phyloP scores from a whole-genome alignment of 30 jellyfish, hydroid and myxozoan genomes.

The Rhopilema esculentum region DNA sequence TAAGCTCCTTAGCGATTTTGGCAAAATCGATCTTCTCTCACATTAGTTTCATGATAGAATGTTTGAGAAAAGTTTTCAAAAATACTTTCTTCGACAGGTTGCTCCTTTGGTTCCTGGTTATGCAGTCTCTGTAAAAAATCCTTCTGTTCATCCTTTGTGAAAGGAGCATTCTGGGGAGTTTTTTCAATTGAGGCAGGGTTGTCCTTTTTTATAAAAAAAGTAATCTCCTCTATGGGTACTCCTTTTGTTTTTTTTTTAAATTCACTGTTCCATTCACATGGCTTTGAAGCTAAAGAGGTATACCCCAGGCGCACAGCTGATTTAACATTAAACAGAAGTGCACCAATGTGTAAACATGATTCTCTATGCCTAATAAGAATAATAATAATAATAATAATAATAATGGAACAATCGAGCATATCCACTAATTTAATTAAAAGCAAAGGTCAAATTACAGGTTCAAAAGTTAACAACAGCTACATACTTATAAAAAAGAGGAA shows the following conservation, averaged over 20 bases:
- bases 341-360: slow-evolving; percentile 37
- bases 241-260: neutral
- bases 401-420: no score
- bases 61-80: slow-evolving; percentile 11
- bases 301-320: slow-evolving; percentile 25
- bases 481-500: no score
- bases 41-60: neutral
- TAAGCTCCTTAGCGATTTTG: neutral
- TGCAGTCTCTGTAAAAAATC: neutral
- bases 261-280: slow-evolving; percentile 41
- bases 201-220: neutral
- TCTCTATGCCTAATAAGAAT: slow-evolving; percentile 18
- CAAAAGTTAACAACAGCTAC: no score
- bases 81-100: slow-evolving; percentile 9
- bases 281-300: slow-evolving; percentile 2
- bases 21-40: neutral
- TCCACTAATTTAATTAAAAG: no score
- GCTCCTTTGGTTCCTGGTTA: neutral
- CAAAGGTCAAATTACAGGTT: no score
- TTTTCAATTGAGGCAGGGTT: neutral
- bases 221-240: neutral
- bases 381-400: no score
- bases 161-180: neutral
- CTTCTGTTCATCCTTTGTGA: neutral
- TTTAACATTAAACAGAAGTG: slow-evolving; percentile 17